phyloP scores from a whole-genome alignment of 2,888 invertebrate genomes.

The Pediacus dermestoides region DNA sequence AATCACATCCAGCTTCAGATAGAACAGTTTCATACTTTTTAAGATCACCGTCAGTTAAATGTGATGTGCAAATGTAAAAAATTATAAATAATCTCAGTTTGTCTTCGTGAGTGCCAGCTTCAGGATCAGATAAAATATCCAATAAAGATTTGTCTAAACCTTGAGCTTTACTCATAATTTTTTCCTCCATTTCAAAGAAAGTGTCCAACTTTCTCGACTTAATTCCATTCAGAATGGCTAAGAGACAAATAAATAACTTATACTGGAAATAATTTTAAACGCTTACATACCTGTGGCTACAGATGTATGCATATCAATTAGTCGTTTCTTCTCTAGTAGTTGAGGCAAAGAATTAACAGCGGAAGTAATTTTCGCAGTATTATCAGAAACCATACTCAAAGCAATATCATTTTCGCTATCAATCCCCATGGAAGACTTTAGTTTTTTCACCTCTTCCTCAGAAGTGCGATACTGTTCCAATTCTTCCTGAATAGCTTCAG shows the following conservation, averaged over 20 bases:
- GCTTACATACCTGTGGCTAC: slow-evolving; percentile 76
- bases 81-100: slow-evolving; percentile 92
- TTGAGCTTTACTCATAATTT: slow-evolving; percentile 83
- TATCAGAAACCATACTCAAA: slow-evolving; percentile 83
- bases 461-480: slow-evolving; percentile 85
- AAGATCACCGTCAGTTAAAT: slow-evolving; percentile 77
- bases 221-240: slow-evolving; percentile 75
- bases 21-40: slow-evolving; percentile 80
- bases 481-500: slow-evolving; percentile 98
- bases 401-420: slow-evolving; percentile 87
- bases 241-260: slow-evolving; percentile 16
- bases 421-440: slow-evolving; percentile 92
- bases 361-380: slow-evolving; percentile 87
- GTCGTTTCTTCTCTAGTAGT: slow-evolving; percentile 91
- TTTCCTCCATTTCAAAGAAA: slow-evolving; percentile 97
- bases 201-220: slow-evolving; percentile 90
- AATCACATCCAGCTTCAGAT: slow-evolving; percentile 77
- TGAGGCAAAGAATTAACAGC: slow-evolving; percentile 96
- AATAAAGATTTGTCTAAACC: slow-evolving; percentile 79
- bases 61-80: slow-evolving; percentile 80
- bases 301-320: slow-evolving; percentile 98
- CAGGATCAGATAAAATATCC: slow-evolving; percentile 82
- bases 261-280: slow-evolving; percentile 1
- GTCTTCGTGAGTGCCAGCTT: slow-evolving; percentile 85
- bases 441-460: slow-evolving; percentile 94